Base-by-base conservation (phyloP, 2,888 invertebrate genomes). In the Eupithecia pulchellata region DNA sequence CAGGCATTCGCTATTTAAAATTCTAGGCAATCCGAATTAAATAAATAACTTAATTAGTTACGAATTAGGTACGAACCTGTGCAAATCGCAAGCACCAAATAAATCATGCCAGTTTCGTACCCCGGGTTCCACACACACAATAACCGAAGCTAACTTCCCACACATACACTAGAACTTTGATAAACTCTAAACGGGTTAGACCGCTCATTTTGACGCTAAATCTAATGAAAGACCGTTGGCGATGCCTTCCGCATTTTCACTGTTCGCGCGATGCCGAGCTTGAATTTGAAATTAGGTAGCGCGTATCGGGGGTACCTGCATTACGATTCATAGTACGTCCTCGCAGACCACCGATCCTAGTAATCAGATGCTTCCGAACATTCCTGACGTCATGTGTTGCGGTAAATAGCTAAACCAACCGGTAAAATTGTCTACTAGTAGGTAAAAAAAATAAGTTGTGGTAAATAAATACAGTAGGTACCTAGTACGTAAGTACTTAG, bases 231-330 rank as follows among this genome's bases (percentile, higher is more conserved):
- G 85, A 91, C 93, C 89, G 89, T 75, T 88, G 80, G 80, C 83
- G 82, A 88, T 84, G 87, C 86, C 89, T 87, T 84, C 86, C 87
- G 86, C 93, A 93, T 93, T 93, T 93, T 92, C 91, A 93, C 93
- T 93, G 91, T 78, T 86, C 82, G 84, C 79, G 80, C 78, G 84
- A 80, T 79, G 84, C 86, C 81, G 85, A 88, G 87, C 87, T 89
- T 88, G 93, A 92, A 93, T 93, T 87, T 90, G 89, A 92, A 93
- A 91, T 91, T 89, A 86, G 86, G 82, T 93, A 94, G 91, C 92
- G 91, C 92, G 92, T 36, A 83, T 85, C 81, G 77, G 78, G 77
- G 77, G 79, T 78, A 79, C 85, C 60, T 60, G 20, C 34, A 92
- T 93, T 93, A 87, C 86, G 81, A 94, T 94, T 91, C 93, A 89